Base-by-base conservation (phyloP, 2,797 vertebrate species). In the Channa striata region DNA sequence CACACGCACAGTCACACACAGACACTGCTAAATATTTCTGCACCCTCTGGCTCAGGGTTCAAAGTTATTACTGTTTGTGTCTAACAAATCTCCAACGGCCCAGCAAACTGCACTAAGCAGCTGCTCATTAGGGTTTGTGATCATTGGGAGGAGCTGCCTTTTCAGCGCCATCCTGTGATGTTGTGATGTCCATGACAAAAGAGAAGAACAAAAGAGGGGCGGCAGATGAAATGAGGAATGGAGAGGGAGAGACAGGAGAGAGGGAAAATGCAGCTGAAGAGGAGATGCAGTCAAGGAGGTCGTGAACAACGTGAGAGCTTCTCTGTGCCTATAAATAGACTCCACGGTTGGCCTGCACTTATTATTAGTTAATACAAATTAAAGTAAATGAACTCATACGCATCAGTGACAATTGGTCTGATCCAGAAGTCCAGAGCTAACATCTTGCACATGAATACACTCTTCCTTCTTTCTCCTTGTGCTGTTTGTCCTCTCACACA, bases 301-400 rank as follows among this genome's bases (percentile, higher is more conserved):
- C 80, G 71, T 49, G 74, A 72, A 85, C 80, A 83, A 81, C 82
- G 54, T 36, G 30, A 77, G 46, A 80, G 56, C 50, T 62, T 72
- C 67, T 78, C 58, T 60, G 63, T 20, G 25, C 68, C 79, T 88
- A 83, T 80, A 82, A 89, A 89, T 87, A 88, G 80, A 74, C 44
- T 69, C 60, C 56, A 87, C 8, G 60, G 64, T 83, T 74, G 78
- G 72, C 72, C 72, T 82, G 80, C 81, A 80, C 72, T 80, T 87
- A 75, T 82, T 72, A 85, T 79, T 83, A 72, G 82, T 78, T 86
- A 78, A 81, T 81, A 84, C 84, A 86, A 84, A 88, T 90, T 62
- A 85, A 87, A 85, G 67, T 77, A 86, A 89, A 91, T 91, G 17
- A 88, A 84, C 66, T 84, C 52, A 72, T 51, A 69, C 80, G 86